A percentile compares a stretch with the other conserved stretches of the same genome.
Conservation (phyloP, 1,140 invertebrate genomes). For the Leptopilina clavipes region DNA sequence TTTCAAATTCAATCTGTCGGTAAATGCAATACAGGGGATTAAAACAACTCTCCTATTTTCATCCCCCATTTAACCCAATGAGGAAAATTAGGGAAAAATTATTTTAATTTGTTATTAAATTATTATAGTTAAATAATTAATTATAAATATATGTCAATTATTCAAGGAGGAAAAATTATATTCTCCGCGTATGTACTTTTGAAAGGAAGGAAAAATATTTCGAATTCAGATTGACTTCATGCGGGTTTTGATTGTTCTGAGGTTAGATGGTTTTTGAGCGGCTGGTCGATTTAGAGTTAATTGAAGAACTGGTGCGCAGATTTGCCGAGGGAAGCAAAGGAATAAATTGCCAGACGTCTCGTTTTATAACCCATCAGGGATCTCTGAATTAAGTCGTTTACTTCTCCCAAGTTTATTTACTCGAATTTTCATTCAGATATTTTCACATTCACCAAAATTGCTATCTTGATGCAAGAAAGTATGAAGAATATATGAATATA, state of each 20-base stretch:
- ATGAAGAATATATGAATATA: no score
- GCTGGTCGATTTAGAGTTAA: conserved; percentile 58
- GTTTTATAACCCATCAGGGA: conserved; percentile 43
- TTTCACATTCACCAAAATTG: conserved; percentile 44
- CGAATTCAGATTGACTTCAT: conserved; percentile 12
- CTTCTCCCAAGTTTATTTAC: conserved; percentile 57
- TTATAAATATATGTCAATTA: no score
- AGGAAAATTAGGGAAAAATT: no score
- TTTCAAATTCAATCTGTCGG: conserved; percentile 35
- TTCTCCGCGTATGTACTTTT: no score
- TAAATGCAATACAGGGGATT: neutral
- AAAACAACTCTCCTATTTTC: neutral
- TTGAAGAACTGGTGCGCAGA: conserved; percentile 49
- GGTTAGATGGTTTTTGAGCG: conserved; percentile 45
- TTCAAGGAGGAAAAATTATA: no score
- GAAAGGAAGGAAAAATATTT: no score
- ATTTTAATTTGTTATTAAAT: no score
- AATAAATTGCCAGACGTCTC: conserved; percentile 60
- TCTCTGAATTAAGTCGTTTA: conserved; percentile 59
- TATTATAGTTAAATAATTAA: no score
- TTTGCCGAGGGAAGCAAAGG: conserved; percentile 43
- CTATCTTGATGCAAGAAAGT: neutral
- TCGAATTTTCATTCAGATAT: neutral
- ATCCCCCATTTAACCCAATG: no score
- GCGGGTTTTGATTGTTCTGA: conserved; percentile 49